These are phyloP conservation scores for Agrotis ipsilon DNA, from an alignment of 2,888 invertebrate genomes.

Conservation along the genomic window DNA sequence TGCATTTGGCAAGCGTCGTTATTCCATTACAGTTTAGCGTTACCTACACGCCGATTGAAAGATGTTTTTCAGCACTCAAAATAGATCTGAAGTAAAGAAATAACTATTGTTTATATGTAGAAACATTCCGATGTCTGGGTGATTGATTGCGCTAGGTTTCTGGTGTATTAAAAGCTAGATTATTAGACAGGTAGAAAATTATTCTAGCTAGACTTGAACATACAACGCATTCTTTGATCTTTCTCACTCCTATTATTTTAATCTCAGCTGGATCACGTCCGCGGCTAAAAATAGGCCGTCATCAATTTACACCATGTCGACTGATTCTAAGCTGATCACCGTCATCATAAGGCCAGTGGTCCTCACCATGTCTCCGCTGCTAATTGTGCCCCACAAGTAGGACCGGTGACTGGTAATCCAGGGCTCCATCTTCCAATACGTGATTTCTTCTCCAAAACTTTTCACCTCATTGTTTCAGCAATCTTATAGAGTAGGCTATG, in stretches of 20 bases:
- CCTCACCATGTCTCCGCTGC: not conserved
- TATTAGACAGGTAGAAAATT: not conserved
- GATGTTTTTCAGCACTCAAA: conserved; percentile 34
- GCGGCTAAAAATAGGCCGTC: not conserved
- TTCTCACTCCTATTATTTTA: too few relatives aligned
- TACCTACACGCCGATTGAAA: conserved; percentile 43
- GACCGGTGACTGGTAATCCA: too few relatives aligned
- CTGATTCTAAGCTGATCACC: not conserved
- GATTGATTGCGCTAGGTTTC: conserved; percentile 15
- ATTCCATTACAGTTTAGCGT: conserved; percentile 53
- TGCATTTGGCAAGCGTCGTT: conserved; percentile 54
- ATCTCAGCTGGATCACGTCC: not conserved
- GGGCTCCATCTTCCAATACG: not conserved
- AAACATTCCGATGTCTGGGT: conserved; percentile 30
- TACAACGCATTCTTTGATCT: not conserved
- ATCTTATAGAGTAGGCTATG: too few relatives aligned
- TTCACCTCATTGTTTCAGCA: too few relatives aligned
- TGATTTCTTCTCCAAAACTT: not conserved
- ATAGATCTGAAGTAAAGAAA: conserved; percentile 51
- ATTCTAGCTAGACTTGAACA: too few relatives aligned
- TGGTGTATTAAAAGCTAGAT: conserved; percentile 1
- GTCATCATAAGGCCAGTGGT: not conserved
- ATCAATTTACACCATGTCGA: not conserved
- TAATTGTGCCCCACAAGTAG: not conserved
- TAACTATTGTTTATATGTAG: conserved; percentile 31